phyloP scores from a whole-genome alignment of 2,888 invertebrate species.

The Tetragonula carbonaria region DNA sequence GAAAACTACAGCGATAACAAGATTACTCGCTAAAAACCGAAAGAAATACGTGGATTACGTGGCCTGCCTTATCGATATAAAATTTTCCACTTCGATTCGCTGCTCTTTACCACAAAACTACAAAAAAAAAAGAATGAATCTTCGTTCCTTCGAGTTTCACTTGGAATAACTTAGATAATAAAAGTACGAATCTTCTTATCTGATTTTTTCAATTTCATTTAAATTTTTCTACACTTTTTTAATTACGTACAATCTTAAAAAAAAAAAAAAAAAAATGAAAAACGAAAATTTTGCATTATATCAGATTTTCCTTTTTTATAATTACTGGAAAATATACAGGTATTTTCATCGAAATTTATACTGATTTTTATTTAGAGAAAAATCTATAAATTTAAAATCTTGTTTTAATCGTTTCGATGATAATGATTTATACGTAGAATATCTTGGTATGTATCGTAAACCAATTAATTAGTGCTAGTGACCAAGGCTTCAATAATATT shows the following conservation, averaged over 20 bases:
- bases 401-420: too few relatives aligned
- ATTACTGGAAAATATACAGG: too few relatives aligned
- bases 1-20: neutral
- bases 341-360: too few relatives aligned
- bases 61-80: neutral
- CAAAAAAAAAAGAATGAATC: neutral
- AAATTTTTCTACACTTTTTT: neutral
- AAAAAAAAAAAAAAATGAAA: neutral
- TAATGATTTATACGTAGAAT: too few relatives aligned
- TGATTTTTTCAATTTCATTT: neutral
- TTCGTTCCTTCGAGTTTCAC: neutral
- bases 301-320: too few relatives aligned
- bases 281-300: too few relatives aligned
- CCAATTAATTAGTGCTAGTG: too few relatives aligned
- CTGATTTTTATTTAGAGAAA: too few relatives aligned
- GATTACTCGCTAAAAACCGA: neutral
- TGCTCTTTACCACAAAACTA: neutral
- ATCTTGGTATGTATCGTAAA: too few relatives aligned
- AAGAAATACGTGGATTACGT: neutral
- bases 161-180: neutral
- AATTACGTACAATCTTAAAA: neutral
- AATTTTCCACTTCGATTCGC: neutral
- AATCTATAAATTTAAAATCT: too few relatives aligned
- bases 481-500: neutral
- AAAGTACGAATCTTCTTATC: neutral